Conservation (phyloP, 1,140 invertebrate genomes). For the Sycophila sp. region DNA sequence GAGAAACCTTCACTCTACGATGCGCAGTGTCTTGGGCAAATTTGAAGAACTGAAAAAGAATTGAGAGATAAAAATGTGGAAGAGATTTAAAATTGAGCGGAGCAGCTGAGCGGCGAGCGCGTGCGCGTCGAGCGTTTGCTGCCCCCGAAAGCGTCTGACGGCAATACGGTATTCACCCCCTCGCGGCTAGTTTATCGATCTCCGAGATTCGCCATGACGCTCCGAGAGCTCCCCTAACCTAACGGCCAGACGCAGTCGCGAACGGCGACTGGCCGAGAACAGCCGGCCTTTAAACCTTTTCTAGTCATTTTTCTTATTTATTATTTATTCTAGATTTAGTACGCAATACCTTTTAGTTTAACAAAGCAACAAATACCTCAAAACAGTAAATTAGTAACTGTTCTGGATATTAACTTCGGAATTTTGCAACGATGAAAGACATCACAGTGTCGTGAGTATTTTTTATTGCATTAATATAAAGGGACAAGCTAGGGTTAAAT, state of each 20-base stretch:
- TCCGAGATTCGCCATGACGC: background rate
- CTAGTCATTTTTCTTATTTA: background rate
- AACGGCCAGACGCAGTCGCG: constrained; percentile 9
- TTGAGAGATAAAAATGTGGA: too few relatives aligned
- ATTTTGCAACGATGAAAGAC: constrained; percentile 32
- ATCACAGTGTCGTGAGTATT: constrained; percentile 39
- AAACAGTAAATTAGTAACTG: too few relatives aligned
- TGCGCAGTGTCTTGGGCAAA: too few relatives aligned
- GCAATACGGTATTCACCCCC: background rate
- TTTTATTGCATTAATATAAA: too few relatives aligned
- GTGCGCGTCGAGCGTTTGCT: background rate
- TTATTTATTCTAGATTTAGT: background rate
- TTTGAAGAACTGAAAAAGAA: too few relatives aligned
- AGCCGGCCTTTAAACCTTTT: background rate
- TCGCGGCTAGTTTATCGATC: constrained; percentile 23
- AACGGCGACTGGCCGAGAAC: constrained; percentile 5
- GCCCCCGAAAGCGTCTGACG: background rate
- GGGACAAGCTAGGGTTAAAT: too few relatives aligned
- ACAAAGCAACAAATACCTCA: too few relatives aligned
- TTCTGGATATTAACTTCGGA: too few relatives aligned
- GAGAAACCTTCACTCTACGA: too few relatives aligned
- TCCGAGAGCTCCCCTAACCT: background rate
- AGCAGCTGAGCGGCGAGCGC: too few relatives aligned
- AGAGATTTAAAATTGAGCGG: too few relatives aligned
- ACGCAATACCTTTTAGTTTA: too few relatives aligned